A percentile compares a stretch with the other conserved stretches of the same genome.
These are phyloP conservation scores for Homarus americanus DNA, from an alignment of 1,140 invertebrate genomes.

Conservation along the genomic window DNA sequence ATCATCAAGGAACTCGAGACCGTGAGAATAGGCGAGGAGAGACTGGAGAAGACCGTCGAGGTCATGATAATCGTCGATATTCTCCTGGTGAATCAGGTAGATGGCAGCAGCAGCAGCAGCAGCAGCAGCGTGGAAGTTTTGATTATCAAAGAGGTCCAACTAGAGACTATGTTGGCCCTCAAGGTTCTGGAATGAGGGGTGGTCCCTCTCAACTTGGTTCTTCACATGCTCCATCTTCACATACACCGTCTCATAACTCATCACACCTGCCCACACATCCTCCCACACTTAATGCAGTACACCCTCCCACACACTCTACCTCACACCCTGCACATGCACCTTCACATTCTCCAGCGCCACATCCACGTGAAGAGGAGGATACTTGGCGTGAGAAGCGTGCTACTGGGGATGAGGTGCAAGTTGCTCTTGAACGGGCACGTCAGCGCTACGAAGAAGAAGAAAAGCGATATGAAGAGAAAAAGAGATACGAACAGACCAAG, in stretches of 20 bases:
- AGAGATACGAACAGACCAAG: constrained; percentile 69
- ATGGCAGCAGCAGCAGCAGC: constrained; percentile 61
- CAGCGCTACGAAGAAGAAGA: constrained; percentile 71
- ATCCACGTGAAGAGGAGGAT: constrained; percentile 60
- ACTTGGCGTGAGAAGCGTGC: constrained; percentile 64
- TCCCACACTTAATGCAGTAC: constrained; percentile 29
- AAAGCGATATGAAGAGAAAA: constrained; percentile 70
- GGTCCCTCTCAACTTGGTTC: constrained; percentile 21
- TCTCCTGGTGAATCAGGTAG: constrained; percentile 60
- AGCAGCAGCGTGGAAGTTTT: constrained; percentile 50
- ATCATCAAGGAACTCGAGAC: constrained; percentile 20
- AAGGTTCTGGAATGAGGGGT: constrained; percentile 51
- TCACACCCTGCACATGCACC: constrained; percentile 29
- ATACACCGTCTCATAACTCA: constrained; percentile 13
- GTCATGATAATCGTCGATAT: constrained; percentile 31
- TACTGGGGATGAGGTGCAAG: constrained; percentile 59
- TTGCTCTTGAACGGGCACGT: constrained; percentile 61
- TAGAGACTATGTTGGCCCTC: constrained; percentile 54
- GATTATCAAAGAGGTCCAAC: constrained; percentile 54
- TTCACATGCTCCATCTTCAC: background rate
- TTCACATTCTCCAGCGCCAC: constrained; percentile 40
- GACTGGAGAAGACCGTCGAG: constrained; percentile 37
- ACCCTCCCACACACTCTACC: constrained; percentile 46
- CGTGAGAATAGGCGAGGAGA: constrained; percentile 27
- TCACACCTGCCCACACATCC: constrained; percentile 27